Conservation (phyloP, 2,797 vertebrate genomes). For the Girardinus metallicus region DNA sequence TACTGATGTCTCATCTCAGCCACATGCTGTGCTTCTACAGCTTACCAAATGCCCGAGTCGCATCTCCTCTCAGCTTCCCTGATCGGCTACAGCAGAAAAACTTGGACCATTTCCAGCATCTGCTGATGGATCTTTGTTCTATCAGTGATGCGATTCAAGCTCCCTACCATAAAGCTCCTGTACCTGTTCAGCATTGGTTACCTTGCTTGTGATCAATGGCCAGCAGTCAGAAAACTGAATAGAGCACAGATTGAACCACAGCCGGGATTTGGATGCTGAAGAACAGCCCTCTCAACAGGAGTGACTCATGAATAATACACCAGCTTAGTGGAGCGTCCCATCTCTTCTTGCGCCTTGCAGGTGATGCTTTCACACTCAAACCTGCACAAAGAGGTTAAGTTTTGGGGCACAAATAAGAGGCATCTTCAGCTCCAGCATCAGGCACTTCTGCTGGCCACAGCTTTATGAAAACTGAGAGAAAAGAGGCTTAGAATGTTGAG, state of each 20-base stretch:
- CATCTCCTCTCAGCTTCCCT: conserved; percentile 38
- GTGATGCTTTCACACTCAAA: conserved; percentile 51
- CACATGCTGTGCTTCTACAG: conserved; percentile 39
- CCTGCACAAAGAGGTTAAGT: conserved; percentile 53
- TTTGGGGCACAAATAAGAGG: conserved; percentile 51
- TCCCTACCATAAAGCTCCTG: conserved; percentile 75
- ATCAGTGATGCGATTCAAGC: conserved; percentile 76
- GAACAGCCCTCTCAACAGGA: conserved; percentile 76
- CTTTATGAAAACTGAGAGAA: conserved; percentile 16
- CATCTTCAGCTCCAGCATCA: conserved; percentile 24
- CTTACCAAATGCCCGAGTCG: conserved; percentile 51
- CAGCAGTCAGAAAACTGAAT: conserved; percentile 77
- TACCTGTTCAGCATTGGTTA: conserved; percentile 84
- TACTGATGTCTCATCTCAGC: conserved; percentile 39
- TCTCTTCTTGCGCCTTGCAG: conserved; percentile 58
- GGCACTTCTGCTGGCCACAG: conserved; percentile 24
- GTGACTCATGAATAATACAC: conserved; percentile 77
- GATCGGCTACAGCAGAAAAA: conserved; percentile 49
- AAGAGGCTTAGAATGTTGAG: conserved; percentile 20
- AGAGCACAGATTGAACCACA: conserved; percentile 82
- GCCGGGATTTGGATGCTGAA: conserved; percentile 77
- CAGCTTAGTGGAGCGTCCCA: conserved; percentile 49
- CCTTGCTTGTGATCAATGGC: conserved; percentile 84
- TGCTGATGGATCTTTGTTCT: conserved; percentile 81
- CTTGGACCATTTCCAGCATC: conserved; percentile 56